phyloP scores from a whole-genome alignment of 37 sponge, comb jelly and placozoan species.

The Diacarnus erythraeanus region DNA sequence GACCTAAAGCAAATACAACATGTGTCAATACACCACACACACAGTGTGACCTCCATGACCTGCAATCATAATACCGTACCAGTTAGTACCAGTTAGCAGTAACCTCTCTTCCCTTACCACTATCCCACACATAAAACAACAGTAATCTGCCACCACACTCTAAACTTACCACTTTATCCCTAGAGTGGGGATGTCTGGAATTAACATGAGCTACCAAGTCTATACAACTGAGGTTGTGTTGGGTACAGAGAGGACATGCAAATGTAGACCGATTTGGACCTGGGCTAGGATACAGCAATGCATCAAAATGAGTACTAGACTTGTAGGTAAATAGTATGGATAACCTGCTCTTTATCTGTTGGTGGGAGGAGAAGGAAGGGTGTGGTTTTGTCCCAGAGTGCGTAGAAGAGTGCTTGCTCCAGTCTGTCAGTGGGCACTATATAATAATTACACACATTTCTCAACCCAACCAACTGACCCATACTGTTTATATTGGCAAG shows the following conservation, averaged over 20 bases:
- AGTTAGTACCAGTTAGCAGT: too few relatives aligned
- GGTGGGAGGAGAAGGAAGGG: too few relatives aligned
- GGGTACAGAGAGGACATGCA: constrained; percentile 63
- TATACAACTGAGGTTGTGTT: constrained; percentile 44
- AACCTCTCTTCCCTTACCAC: too few relatives aligned
- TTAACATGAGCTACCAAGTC: constrained; percentile 56
- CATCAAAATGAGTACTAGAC: too few relatives aligned
- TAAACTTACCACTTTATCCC: constrained; percentile 8
- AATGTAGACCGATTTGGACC: constrained; percentile 55
- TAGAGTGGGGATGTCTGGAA: constrained; percentile 20
- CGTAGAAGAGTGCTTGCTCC: constrained; percentile 22
- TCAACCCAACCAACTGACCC: not conserved
- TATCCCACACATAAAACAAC: too few relatives aligned
- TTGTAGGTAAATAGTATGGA: too few relatives aligned
- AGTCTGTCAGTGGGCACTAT: constrained; percentile 13
- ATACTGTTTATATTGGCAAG: not conserved
- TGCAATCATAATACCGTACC: too few relatives aligned
- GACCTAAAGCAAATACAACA: constrained; percentile 39
- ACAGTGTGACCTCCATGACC: too few relatives aligned
- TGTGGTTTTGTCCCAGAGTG: not conserved
- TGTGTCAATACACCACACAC: not conserved
- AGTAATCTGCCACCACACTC: too few relatives aligned
- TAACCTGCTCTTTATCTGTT: too few relatives aligned
- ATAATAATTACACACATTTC: not conserved
- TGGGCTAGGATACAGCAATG: too few relatives aligned